Evolutionary conservation across 1,140 invertebrate species (phyloP), one percentile per base, ranked within the genome.

Genomic region (Theocolax elegans): DNA sequence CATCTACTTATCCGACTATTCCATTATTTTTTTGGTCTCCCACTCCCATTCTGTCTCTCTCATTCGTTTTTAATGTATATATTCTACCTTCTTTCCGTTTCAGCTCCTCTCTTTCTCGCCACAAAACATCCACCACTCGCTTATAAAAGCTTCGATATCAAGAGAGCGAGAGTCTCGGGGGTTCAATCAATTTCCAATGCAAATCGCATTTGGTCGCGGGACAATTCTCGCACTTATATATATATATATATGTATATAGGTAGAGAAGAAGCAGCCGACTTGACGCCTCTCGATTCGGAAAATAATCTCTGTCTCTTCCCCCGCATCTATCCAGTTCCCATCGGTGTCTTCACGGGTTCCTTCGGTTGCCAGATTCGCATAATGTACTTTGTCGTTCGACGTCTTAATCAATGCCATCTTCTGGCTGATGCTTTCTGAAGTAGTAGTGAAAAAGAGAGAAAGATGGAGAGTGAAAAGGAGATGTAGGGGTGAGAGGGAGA

Each of bases 401-500:
- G 66, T 72, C 65, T 72, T 72, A 68, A 72, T 72, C 71, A 68
- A 72, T 64, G 60, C 49, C 63, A 60, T 15, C 65, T 58, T 67
- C 38, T n/a, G 13, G 8, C 12, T 25, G 59, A 51, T 60, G 54
- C 54, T 54, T 64, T 71, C 35, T 19, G 13, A 19, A 51, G 49
- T 38, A 49, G 3, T 12, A 44, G 42, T 44, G n/a, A 44, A 17
- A 10, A 35, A 35, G 10, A 35, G 4, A 4, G 4, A 35, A 35
- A 44, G 42, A 15, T 3, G 10, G 3, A 15, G 42, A 15, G n/a
- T 15, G 42, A 13, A 44, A 17, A 44, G n/a, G n/a, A n/a, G n/a
- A n/a, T n/a, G n/a, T n/a, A n/a, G n/a, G n/a, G n/a, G n/a, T n/a
- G n/a, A n/a, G n/a, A n/a, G 40, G 7, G 59, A 21, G 19, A 35